Evolutionary conservation across 2,113 vertebrate species (phyloP), one percentile per base, ranked within the genome.

Genomic region (Malurus elegans): DNA sequence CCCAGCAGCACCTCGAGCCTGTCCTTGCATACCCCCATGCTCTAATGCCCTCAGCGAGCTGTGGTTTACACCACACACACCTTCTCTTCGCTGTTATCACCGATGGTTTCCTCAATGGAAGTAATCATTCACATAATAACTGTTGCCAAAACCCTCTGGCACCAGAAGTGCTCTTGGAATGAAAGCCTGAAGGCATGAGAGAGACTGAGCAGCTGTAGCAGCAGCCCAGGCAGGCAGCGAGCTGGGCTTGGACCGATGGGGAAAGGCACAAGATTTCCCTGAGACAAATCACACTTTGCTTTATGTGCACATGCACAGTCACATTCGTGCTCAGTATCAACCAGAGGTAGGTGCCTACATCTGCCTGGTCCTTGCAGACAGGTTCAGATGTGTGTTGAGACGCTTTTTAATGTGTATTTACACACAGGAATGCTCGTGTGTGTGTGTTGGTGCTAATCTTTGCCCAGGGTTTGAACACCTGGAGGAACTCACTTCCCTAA

Each of bases 111-210:
- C 95, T 95, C 96, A 65, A 32, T 94, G 90, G 95, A 91, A 90
- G 86, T 86, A 93, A 95, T 94, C 80, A 81, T 67, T 89, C 92
- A 66, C 69, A 8, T 94, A 76, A 48, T 14, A 70, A 85, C 75
- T 4, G 25, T 23, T 93, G 95, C 95, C 94, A 96, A 95, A 94
- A 82, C 80, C 94, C 85, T 96, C 94, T 97, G 94, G 94, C 97
- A 95, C 61, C 65, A 90, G 66, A 56, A 79, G 23, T 26, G 44
- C 90, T 90, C 80, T 79, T 75, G 92, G 92, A 96, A 90, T 18
- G 61, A 61, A 71, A 86, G 91, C 89, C 90, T 58, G 70, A 78
- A 96, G 88, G 79, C 79, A 45, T 5, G 23, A 6, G 20, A 50
- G 86, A 88, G 86, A 72, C 56, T 5, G 32, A 83, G 54, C 93